These are phyloP conservation scores for Cyprinella venusta DNA, from an alignment of 2,797 vertebrate genomes.

Conservation along the genomic window DNA sequence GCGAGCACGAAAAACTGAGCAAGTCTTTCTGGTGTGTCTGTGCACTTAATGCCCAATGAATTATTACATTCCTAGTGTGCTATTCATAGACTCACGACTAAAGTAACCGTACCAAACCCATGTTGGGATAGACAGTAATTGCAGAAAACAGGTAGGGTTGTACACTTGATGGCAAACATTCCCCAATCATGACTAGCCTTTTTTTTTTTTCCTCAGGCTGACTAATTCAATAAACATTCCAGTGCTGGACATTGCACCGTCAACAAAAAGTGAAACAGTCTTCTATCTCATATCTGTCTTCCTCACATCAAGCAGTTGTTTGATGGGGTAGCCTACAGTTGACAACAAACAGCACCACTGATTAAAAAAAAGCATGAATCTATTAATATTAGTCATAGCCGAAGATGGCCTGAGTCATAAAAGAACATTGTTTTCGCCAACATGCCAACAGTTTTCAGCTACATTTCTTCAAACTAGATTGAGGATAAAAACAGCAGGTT, in stretches of 20 bases:
- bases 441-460: background rate
- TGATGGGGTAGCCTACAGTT: constrained; percentile 28
- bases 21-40: constrained; percentile 43
- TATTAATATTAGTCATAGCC: constrained; percentile 40
- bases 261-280: constrained; percentile 35
- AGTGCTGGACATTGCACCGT: constrained; percentile 52
- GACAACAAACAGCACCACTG: constrained; percentile 12
- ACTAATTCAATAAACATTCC: constrained; percentile 61
- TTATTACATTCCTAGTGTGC: constrained; percentile 57
- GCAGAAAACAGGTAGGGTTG: constrained; percentile 30
- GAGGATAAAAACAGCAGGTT: constrained; percentile 40
- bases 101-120: constrained; percentile 50
- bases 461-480: constrained; percentile 1
- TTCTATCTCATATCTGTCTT: constrained; percentile 37
- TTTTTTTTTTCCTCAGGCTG: constrained; percentile 30
- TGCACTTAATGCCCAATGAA: constrained; percentile 48
- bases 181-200: constrained; percentile 40
- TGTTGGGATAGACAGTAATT: constrained; percentile 45
- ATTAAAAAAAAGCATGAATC: constrained; percentile 14
- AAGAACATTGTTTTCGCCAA: background rate
- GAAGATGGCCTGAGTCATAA: constrained; percentile 11
- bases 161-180: constrained; percentile 46
- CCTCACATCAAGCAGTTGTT: constrained; percentile 34
- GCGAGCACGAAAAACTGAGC: constrained; percentile 29
- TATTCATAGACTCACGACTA: constrained; percentile 50